phyloP scores from a whole-genome alignment of 2,797 vertebrate genomes.

The Gymnoscopelus microlampas region DNA sequence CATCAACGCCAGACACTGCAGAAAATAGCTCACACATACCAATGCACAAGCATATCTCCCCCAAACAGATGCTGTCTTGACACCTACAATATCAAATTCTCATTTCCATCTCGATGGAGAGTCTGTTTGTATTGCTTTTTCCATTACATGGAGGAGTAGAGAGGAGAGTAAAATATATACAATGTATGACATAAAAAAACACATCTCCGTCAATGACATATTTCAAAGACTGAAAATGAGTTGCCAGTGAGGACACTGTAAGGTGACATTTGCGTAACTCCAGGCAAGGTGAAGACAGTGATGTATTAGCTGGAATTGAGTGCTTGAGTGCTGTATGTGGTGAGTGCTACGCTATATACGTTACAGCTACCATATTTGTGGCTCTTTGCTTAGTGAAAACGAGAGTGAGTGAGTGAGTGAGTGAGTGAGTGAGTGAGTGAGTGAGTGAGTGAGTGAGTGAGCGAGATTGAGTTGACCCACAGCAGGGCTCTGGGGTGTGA shows the following conservation, averaged over 20 bases:
- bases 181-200: slow-evolving; percentile 27
- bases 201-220: slow-evolving; percentile 26
- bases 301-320: slow-evolving; percentile 14
- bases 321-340: background rate
- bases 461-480: slow-evolving; percentile 31
- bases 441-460: slow-evolving; percentile 2
- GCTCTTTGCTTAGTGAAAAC: no score
- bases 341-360: slow-evolving; percentile 25
- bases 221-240: slow-evolving; percentile 33
- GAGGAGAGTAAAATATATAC: slow-evolving; percentile 31
- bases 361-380: background rate
- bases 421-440: slow-evolving; percentile 7
- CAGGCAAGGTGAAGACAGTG: slow-evolving; percentile 26
- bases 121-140: slow-evolving; percentile 59
- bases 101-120: slow-evolving; percentile 75
- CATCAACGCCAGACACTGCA: slow-evolving; percentile 75
- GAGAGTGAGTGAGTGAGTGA: slow-evolving; percentile 2
- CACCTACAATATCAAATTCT: slow-evolving; percentile 76
- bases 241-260: slow-evolving; percentile 13
- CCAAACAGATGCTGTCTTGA: slow-evolving; percentile 77
- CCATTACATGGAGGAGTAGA: slow-evolving; percentile 46
- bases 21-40: slow-evolving; percentile 74
- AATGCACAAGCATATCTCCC: slow-evolving; percentile 76
- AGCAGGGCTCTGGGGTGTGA: slow-evolving; percentile 70
- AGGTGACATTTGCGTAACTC: slow-evolving; percentile 43